A percentile compares a stretch with the other conserved stretches of the same genome.
These are phyloP conservation scores for Oryzias celebensis DNA, from an alignment of 2,113 vertebrate genomes.

Conservation along the genomic window DNA sequence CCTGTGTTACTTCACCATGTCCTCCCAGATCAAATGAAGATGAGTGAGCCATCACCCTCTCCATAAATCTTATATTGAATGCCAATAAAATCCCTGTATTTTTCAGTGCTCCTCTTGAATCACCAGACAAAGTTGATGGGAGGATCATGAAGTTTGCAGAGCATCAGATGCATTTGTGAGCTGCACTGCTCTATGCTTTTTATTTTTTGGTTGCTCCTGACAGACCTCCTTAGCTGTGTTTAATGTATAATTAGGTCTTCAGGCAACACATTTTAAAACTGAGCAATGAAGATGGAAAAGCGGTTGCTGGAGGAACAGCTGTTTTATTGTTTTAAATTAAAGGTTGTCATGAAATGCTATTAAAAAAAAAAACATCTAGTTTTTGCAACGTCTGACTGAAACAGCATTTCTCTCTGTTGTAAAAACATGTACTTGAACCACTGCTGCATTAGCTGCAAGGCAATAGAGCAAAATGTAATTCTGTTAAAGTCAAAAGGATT, in stretches of 20 bases:
- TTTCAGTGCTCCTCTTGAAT: conserved; percentile 34
- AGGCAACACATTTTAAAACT: too few species aligned
- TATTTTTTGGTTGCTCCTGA: conserved; percentile 40
- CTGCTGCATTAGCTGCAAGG: too few species aligned
- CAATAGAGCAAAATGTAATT: too few species aligned
- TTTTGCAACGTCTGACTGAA: too few species aligned
- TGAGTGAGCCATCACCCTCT: conserved; percentile 47
- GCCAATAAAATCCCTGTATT: conserved; percentile 65
- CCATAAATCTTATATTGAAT: conserved; percentile 65
- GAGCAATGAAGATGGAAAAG: too few species aligned
- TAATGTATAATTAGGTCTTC: conserved; percentile 30
- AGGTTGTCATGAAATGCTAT: too few species aligned
- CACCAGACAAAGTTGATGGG: conserved; percentile 64
- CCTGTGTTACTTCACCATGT: conserved; percentile 45
- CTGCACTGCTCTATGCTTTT: conserved; percentile 37
- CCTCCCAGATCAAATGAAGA: conserved; percentile 58
- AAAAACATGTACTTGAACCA: too few species aligned
- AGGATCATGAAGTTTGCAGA: conserved; percentile 62
- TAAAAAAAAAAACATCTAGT: too few species aligned
- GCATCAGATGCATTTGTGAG: conserved; percentile 63
- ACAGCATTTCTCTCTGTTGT: too few species aligned
- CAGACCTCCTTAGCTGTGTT: conserved; percentile 28
- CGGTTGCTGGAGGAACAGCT: too few species aligned
- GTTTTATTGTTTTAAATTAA: too few species aligned
- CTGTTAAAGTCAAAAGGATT: too few species aligned